Evolutionary conservation across 1,140 invertebrate genomes (phyloP), one percentile per base, ranked within the genome.

Genomic region (Tetranychus cinnabarinus): DNA sequence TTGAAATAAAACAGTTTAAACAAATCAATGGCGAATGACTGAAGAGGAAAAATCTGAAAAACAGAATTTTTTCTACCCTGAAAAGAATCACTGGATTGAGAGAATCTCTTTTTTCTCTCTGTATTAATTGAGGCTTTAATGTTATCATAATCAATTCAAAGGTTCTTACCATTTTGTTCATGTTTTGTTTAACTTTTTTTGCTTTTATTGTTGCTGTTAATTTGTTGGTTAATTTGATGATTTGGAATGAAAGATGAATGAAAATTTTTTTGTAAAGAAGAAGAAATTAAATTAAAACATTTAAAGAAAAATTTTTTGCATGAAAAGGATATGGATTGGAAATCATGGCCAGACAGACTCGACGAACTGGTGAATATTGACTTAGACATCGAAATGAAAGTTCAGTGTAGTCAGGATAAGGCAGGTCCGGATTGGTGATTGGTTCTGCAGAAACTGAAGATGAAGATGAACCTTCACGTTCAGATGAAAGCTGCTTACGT

Each of bases 261-360:
- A n/a, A n/a, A 1, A 1, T 10, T 15, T 15, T 10, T 52, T n/a
- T 52, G 50, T 52, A n/a, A 23, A n/a, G 1, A 52, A n/a, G 13
- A n/a, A n/a, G 23, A 23, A 52, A 33, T 2, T 1, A 5, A 33
- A 52, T 8, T 52, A n/a, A 1, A n/a, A 5, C 4, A 50, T 50
- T 50, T n/a, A 23, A n/a, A n/a, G n/a, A 31, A 8, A n/a, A 52
- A 33, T 61, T 46, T 59, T 15, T 46, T 31, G 33, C 46, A 33
- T 58, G 46, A 81, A 92, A 92, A 92, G 88, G 88, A 93, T 93
- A 93, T 92, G 89, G 88, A 83, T 93, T 96, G 55, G 88, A 92
- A 74, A 96, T 93, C 73, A 93, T 83, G 66, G 80, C 82, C 65
- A 97, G 80, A 76, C 90, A 95, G 84, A 84, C 88, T 73, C 82